Evolutionary conservation across 2,113 vertebrate species (phyloP), one percentile per base, ranked within the genome.

Genomic region (Noturus placidus): DNA sequence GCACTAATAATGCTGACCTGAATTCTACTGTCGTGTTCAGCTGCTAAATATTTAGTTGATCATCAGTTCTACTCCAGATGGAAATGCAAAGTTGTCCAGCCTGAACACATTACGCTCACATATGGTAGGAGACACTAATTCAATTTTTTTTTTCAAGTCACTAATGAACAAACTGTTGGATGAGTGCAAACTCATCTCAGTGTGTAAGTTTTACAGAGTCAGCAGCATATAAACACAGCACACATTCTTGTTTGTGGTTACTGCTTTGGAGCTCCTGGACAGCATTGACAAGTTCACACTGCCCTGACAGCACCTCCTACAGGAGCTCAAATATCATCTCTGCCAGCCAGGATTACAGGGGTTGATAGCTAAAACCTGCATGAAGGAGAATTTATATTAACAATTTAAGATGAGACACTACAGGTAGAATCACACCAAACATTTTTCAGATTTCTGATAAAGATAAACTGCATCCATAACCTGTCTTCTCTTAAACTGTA

Each of bases 221-320:
- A 77, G 86, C 69, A 77, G n/a, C 57, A 67, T 72, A 52, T 56
- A 30, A 61, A 74, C 17, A 82, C 14, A 10, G 30, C 78, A 59
- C 78, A 82, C 70, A 61, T 70, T 85, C 27, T 84, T 17, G 25
- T 65, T 87, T 72, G 82, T 84, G 87, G 79, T 87, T 82, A 78
- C 85, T 89, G 79, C 87, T 90, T 83, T 83, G 81, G 90, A 84
- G 90, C 83, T 83, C 83, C 54, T 85, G 30, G 63, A 82, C 86
- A 91, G 67, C 72, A 88, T 86, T 93, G 91, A 92, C 92, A 92
- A 90, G 92, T 94, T 94, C 92, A 85, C 93, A 94, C 93, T 93
- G 94, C 94, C 93, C 93, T 95, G 94, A 95, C 94, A 94, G 93
- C 91, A 91, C 90, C 82, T 94, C 94, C 93, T 92, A 83, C 83